phyloP scores from a whole-genome alignment of 2,797 vertebrate genomes.

The Alfaro cultratus region DNA sequence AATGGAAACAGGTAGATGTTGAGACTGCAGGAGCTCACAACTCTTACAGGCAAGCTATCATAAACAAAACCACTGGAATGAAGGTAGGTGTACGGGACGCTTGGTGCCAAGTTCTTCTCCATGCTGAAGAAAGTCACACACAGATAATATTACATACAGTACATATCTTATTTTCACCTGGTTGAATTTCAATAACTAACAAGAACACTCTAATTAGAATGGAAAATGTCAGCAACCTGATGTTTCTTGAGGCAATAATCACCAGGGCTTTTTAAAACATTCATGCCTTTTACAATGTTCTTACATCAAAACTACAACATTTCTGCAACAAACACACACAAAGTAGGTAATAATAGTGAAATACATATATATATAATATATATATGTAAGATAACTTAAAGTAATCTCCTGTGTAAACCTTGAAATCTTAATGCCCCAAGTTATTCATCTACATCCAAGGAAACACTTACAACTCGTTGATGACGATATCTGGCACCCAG shows the following conservation, averaged over 20 bases:
- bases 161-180: background rate
- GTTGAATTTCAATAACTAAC: background rate
- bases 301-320: background rate
- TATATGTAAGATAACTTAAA: background rate
- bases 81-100: conserved; percentile 68
- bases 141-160: background rate
- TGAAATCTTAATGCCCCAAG: background rate
- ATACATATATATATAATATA: too few species aligned
- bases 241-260: background rate
- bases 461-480: conserved; percentile 67
- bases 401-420: background rate
- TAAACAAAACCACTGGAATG: conserved; percentile 48
- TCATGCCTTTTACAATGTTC: background rate
- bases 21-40: conserved; percentile 76
- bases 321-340: background rate
- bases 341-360: too few species aligned
- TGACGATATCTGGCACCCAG: conserved; percentile 69
- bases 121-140: conserved; percentile 59
- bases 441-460: background rate
- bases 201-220: background rate
- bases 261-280: background rate
- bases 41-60: conserved; percentile 66
- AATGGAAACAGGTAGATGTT: conserved; percentile 79
- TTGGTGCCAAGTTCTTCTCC: conserved; percentile 70
- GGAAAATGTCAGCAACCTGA: background rate